Conservation (phyloP, 2,113 vertebrate genomes). For the Himantopus leucocephalus region DNA sequence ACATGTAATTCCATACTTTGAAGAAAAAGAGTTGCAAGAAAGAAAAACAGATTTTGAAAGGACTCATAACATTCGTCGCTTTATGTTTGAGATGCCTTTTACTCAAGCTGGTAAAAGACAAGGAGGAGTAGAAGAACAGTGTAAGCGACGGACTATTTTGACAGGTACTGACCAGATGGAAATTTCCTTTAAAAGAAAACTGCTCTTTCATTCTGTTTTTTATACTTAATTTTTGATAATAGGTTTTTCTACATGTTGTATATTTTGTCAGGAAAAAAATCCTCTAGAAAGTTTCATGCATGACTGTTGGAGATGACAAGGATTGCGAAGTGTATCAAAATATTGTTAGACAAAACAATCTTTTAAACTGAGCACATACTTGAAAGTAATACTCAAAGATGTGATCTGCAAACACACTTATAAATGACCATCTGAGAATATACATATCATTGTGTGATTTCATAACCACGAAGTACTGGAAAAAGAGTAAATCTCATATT, state of each 20-base stretch:
- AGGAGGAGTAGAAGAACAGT: constrained; percentile 94
- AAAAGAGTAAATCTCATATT: background rate
- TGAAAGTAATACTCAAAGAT: background rate
- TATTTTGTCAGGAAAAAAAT: background rate
- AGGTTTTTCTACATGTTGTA: background rate
- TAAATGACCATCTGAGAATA: background rate
- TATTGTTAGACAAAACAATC: background rate
- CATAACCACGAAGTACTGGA: background rate
- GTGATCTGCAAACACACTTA: background rate
- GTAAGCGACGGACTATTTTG: constrained; percentile 91
- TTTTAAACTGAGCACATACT: background rate
- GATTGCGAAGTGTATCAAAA: background rate
- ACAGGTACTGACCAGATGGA: constrained; percentile 78
- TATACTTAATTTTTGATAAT: background rate
- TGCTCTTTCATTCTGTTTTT: background rate
- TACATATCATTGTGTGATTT: background rate
- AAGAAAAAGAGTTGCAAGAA: constrained; percentile 93
- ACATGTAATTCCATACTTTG: constrained; percentile 91
- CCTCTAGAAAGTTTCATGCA: background rate
- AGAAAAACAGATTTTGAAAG: constrained; percentile 95
- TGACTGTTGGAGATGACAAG: background rate
- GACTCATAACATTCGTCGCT: constrained; percentile 94
- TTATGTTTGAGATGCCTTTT: constrained; percentile 98
- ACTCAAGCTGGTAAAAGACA: constrained; percentile 93
- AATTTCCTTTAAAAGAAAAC: background rate